Evolutionary conservation across 2,888 invertebrate genomes (phyloP), one percentile per base, ranked within the genome.

Genomic region (Lycophotia porphyrea): DNA sequence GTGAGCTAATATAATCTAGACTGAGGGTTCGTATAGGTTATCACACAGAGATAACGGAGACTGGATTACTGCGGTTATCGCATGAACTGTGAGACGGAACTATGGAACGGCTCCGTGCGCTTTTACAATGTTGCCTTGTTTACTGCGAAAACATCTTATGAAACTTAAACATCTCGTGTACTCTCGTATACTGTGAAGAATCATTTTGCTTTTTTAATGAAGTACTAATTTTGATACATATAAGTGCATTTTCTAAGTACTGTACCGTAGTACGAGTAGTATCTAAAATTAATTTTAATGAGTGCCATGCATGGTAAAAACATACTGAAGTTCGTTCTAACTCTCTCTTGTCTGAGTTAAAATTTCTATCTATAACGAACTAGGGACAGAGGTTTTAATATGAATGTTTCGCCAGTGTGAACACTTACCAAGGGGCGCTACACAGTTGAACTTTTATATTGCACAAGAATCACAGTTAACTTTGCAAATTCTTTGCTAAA

Each of bases 31-130:
- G 21, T 34, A 3, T 18, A 60, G 82, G 79, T 76, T 80, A 81
- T 80, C 79, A 27, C 4, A 0, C 0, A 13, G 39, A 76, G 77
- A 81, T 76, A 81, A 60, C 69, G 52, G 76, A 31, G 34, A n/a
- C 76, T 39, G 65, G 68, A 76, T 81, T 42, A 81, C 31, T n/a
- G 58, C 76, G 76, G 69, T 55, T 81, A 70, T 81, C 82, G 27
- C 44, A 9, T 65, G 52, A 49, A 65, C 67, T 74, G 31, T 61
- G 49, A 21, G 39, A 18, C 11, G 27, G 13, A 47, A n/a, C 52
- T 34, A 18, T 18, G 27, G 13, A 47, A n/a, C 52, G 27, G 36
- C n/a, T 24, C 15, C 27, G 27, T 27, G n/a, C 11, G 44, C 52
- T 63, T 31, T 24, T n/a, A 75, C 81, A 81, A 74, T 67, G 55